Percentiles rank a stretch among this genome's conserved stretches.
phyloP scores from a whole-genome alignment of 1,140 invertebrate genomes.

The Drosophila miranda region DNA sequence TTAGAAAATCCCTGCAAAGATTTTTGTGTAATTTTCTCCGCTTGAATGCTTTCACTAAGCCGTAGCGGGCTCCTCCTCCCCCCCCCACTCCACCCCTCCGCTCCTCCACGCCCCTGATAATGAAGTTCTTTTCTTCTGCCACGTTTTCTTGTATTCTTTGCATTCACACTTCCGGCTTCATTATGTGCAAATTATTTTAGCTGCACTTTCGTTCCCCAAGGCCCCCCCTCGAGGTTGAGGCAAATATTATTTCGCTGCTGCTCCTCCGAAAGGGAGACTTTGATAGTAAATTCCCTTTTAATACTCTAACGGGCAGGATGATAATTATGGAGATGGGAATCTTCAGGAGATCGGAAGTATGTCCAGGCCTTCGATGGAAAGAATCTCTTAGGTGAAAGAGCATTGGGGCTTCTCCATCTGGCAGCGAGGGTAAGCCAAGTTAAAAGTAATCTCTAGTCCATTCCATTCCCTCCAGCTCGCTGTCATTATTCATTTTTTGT shows the following conservation, averaged over 20 bases:
- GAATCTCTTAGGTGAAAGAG: not conserved
- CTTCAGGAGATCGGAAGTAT: too few species aligned
- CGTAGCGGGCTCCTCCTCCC: not conserved
- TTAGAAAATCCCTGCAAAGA: slow-evolving; percentile 71
- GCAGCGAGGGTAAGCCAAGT: not conserved
- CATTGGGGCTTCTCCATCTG: not conserved
- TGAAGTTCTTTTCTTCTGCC: slow-evolving; percentile 69
- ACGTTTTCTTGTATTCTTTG: slow-evolving; percentile 61
- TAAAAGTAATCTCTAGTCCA: slow-evolving; percentile 50
- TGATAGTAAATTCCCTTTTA: slow-evolving; percentile 35
- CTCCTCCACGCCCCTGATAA: slow-evolving; percentile 54
- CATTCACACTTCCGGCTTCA: slow-evolving; percentile 79
- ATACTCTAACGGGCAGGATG: not conserved
- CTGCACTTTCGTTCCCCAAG: slow-evolving; percentile 51
- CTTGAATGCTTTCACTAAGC: slow-evolving; percentile 50
- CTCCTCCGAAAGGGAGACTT: slow-evolving; percentile 15
- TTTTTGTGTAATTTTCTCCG: slow-evolving; percentile 74
- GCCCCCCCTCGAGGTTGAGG: slow-evolving; percentile 17
- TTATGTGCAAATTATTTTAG: slow-evolving; percentile 79
- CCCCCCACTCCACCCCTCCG: too few species aligned
- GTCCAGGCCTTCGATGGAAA: too few species aligned
- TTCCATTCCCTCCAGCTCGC: slow-evolving; percentile 37
- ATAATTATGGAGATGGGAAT: not conserved
- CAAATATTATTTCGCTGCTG: slow-evolving; percentile 48
- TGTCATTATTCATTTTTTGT: slow-evolving; percentile 78